A percentile compares a stretch with the other conserved stretches of the same genome.
phyloP scores from a whole-genome alignment of 2,113 vertebrate genomes.

The Ptyas mucosa region DNA sequence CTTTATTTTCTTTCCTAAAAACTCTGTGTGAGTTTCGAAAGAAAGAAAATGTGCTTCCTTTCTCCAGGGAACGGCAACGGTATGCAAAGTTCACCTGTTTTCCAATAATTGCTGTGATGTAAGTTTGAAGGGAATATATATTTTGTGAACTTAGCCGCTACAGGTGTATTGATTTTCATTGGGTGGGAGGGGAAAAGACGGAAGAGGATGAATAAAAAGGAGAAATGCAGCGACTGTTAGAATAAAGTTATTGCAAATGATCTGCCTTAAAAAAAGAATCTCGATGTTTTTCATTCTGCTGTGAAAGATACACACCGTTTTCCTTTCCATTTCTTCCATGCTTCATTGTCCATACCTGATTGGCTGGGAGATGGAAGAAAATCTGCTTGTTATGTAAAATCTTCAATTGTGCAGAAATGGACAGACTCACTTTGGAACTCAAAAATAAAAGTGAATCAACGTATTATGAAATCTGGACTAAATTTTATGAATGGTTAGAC shows the following conservation, averaged over 20 bases:
- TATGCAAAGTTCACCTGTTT: neutral
- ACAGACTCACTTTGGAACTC: too few relatives aligned
- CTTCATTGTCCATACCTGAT: neutral
- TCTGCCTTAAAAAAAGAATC: neutral
- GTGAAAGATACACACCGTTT: neutral
- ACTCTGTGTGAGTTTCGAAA: neutral
- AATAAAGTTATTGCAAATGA: neutral
- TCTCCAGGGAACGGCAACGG: neutral
- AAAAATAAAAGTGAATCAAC: too few relatives aligned
- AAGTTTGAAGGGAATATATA: neutral
- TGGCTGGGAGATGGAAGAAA: neutral
- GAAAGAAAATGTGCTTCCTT: neutral
- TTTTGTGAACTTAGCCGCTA: neutral
- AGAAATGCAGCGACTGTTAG: neutral
- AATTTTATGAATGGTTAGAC: too few relatives aligned
- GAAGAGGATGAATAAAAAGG: neutral
- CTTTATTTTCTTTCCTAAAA: neutral
- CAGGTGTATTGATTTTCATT: neutral
- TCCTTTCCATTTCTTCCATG: neutral
- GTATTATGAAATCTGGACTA: too few relatives aligned
- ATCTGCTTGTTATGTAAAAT: neutral
- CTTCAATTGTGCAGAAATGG: too few relatives aligned
- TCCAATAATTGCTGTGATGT: neutral
- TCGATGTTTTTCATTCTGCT: neutral
- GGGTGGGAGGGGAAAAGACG: neutral